Base-by-base conservation (phyloP, 2,888 invertebrate genomes). In the Antheraea yamamai region DNA sequence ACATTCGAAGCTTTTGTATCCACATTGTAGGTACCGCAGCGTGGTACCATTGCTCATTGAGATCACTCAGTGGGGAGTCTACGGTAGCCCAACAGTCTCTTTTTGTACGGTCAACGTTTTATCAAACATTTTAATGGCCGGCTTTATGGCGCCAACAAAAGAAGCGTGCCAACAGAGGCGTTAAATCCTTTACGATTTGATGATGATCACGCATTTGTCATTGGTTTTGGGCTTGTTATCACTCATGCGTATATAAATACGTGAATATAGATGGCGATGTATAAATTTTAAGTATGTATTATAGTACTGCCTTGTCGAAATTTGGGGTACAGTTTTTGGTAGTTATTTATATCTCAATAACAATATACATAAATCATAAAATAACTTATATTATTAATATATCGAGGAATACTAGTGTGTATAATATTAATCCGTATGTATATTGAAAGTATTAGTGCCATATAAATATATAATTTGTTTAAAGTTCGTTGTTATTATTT, bases 101-200 rank as follows among this genome's bases (percentile, higher is more conserved):
- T 94, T 93, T 94, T 95, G 91, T 94, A 87, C 89, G 85, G 81
- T 89, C 91, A 92, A 88, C 92, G 87, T 94, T 92, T 92, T 93
- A 95, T 93, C 94, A 94, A 95, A 94, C 94, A 94, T 92, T 91
- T 91, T 94, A 94, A 94, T 95, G 94, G 93, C 86, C 92, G 91
- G 92, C 93, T 92, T 94, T 94, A 93, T 94, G 88, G 85, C 86
- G 82, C 88, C 91, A 92, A 95, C 94, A 95, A 94, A 94, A 91
- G 93, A 90, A 95, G 93, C 91, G 93, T 93, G 95, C 92, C 90
- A 95, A 94, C 92, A 87, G 92, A 95, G 93, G 95, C 95, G 95
- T 95, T 94, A 95, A 95, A 95, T 95, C 95, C 95, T 93, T 94
- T 92, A 93, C 94, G 92, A 94, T 93, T 93, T 91, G 90, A 92